Percentiles rank a stretch among this genome's conserved stretches.
These are phyloP conservation scores for Gymnoscelis rufifasciata DNA, from an alignment of 2,888 invertebrate genomes.

Conservation along the genomic window DNA sequence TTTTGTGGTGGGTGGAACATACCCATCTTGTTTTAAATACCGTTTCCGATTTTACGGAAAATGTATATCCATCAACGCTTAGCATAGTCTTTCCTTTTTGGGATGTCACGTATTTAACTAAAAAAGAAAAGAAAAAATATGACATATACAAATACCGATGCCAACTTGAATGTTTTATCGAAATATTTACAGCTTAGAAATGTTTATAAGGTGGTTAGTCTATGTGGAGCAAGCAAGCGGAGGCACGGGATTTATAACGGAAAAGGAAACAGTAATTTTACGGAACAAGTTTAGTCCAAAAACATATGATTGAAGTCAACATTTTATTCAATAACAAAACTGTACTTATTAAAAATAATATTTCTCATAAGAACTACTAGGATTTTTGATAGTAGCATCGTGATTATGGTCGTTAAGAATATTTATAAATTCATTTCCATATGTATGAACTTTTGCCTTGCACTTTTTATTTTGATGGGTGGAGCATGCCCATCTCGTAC, in stretches of 20 bases:
- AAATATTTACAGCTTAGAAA: not conserved
- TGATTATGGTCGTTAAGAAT: no score
- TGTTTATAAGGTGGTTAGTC: not conserved
- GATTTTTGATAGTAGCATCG: no score
- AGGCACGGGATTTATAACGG: no score
- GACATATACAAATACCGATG: not conserved
- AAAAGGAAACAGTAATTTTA: no score
- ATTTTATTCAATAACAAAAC: not conserved
- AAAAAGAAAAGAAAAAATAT: not conserved
- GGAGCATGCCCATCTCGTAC: not conserved
- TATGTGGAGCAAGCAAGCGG: no score
- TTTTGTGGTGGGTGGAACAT: constrained; percentile 26
- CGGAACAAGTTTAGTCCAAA: not conserved
- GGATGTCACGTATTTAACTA: constrained; percentile 1
- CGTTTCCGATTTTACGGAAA: constrained; percentile 5
- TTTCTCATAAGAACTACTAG: no score
- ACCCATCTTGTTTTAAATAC: constrained; percentile 14
- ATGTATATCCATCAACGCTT: constrained; percentile 5
- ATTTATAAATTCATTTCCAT: not conserved
- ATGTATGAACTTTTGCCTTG: not conserved
- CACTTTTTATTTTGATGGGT: not conserved
- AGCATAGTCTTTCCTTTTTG: constrained; percentile 6
- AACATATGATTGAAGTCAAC: no score
- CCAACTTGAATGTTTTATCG: not conserved
- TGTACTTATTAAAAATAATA: not conserved